phyloP scores from a whole-genome alignment of 2,888 invertebrate species.

The Listrodromus nycthemerus region DNA sequence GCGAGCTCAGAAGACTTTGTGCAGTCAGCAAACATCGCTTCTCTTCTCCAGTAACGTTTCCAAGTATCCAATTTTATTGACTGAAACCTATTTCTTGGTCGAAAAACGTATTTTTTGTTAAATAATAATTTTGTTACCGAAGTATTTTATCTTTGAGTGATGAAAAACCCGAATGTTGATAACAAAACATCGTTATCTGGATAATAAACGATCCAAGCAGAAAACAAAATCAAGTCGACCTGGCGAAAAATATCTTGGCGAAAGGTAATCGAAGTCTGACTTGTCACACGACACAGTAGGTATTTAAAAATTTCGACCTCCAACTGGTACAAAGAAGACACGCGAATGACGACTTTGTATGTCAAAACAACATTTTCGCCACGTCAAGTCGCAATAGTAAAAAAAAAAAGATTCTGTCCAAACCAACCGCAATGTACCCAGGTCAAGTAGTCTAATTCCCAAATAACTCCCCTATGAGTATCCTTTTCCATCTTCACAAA shows the following conservation, averaged over 20 bases:
- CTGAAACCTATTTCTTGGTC: background rate
- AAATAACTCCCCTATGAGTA: constrained; percentile 3
- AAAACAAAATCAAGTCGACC: background rate
- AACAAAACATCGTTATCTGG: background rate
- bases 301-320: no score
- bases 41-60: background rate
- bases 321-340: no score
- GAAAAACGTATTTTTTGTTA: background rate
- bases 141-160: no score
- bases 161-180: background rate
- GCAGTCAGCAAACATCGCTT: background rate
- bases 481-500: constrained; percentile 9
- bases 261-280: no score
- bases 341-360: background rate
- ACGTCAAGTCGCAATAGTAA: background rate
- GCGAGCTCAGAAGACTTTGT: background rate
- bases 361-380: background rate
- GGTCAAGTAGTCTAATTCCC: background rate
- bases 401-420: background rate
- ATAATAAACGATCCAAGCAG: background rate
- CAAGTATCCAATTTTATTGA: background rate
- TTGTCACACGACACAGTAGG: no score
- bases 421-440: constrained; percentile 1
- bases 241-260: no score
- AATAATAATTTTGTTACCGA: background rate